Evolutionary conservation across 2,888 invertebrate species (phyloP).

Genomic region (Microchrysa polita): DNA sequence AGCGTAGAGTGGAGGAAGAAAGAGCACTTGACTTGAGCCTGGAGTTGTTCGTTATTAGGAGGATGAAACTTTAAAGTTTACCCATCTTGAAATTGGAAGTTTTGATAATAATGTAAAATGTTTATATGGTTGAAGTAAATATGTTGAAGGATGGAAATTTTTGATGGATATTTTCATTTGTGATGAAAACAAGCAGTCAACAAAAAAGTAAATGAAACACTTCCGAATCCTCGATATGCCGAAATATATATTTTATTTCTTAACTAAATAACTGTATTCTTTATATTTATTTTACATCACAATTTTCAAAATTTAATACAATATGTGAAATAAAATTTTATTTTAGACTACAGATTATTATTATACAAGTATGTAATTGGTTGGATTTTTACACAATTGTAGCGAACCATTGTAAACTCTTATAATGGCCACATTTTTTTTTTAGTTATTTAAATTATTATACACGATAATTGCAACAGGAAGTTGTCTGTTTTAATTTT

Average conservation of each 20-base stretch:
- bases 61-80: no score
- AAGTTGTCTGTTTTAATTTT: no score
- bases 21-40: conserved; percentile 4
- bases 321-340: neutral
- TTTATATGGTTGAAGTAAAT: no score
- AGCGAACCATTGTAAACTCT: neutral
- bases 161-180: no score
- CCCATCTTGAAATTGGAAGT: no score
- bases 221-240: conserved; percentile 44
- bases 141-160: no score
- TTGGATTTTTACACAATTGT: neutral
- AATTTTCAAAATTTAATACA: conserved; percentile 29
- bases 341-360: neutral
- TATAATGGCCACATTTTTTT: neutral
- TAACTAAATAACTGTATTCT: conserved; percentile 35
- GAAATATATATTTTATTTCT: conserved; percentile 47
- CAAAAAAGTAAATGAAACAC: conserved; percentile 1
- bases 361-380: neutral
- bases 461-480: neutral
- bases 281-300: conserved; percentile 44
- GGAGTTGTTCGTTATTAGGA: neutral
- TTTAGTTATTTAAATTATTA: neutral
- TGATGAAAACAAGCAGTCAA: no score
- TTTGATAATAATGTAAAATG: no score
- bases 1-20: neutral